These are phyloP conservation scores for Dastarcus helophoroides DNA, from an alignment of 2,888 invertebrate species.

Conservation along the genomic window DNA sequence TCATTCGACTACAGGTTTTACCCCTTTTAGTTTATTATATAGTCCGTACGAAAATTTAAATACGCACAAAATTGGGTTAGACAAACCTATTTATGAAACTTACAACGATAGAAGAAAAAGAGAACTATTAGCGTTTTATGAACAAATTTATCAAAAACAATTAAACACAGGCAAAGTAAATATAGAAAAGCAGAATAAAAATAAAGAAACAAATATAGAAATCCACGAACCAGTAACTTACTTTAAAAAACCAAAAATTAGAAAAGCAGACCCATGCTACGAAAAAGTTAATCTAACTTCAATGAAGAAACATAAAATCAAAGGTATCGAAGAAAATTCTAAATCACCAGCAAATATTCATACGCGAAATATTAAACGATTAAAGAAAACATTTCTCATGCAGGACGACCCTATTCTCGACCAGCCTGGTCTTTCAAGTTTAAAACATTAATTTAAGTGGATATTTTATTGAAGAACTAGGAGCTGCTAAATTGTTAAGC, in stretches of 20 bases:
- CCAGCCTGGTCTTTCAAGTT: conserved; percentile 13
- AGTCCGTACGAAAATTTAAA: conserved; percentile 17
- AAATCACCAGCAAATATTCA: conserved; percentile 11
- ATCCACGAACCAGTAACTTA: conserved; percentile 10
- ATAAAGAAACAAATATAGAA: conserved; percentile 4
- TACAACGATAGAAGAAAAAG: conserved; percentile 16
- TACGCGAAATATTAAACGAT: conserved; percentile 13
- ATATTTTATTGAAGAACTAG: conserved; percentile 12
- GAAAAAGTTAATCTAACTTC: conserved; percentile 14
- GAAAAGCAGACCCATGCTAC: conserved; percentile 12
- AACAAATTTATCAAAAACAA: conserved; percentile 7
- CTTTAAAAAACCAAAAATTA: conserved; percentile 11
- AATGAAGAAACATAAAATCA: conserved; percentile 12
- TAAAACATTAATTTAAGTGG: conserved; percentile 11
- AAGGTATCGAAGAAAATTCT: conserved; percentile 12
- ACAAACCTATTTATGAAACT: conserved; percentile 13
- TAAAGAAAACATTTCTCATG: conserved; percentile 13
- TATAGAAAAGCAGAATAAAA: conserved; percentile 10
- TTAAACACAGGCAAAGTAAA: conserved; percentile 10
- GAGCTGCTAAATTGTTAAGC: no score
- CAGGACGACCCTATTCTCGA: conserved; percentile 13
- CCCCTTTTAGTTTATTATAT: no score
- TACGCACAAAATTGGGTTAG: conserved; percentile 16
- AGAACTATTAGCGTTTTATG: conserved; percentile 13
- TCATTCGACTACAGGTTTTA: no score